Conservation (phyloP, 1,140 invertebrate genomes). For the Scaptomyza graminum region DNA sequence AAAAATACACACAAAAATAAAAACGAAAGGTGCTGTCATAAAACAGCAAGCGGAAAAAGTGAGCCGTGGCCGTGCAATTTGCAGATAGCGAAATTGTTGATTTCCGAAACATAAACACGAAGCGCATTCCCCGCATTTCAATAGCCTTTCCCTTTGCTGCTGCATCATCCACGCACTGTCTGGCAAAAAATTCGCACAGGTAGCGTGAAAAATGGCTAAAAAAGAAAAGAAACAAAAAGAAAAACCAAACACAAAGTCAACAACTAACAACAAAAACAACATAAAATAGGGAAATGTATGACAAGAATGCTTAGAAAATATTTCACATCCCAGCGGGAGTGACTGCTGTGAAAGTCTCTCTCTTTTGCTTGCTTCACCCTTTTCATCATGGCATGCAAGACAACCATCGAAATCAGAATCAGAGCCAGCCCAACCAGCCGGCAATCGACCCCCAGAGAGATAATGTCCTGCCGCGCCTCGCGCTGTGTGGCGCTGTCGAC, state of each 20-base stretch:
- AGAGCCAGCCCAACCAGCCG: constrained; percentile 38
- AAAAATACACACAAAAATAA: constrained; percentile 28
- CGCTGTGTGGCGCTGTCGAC: constrained; percentile 37
- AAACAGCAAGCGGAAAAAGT: constrained; percentile 72
- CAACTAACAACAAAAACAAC: constrained; percentile 1
- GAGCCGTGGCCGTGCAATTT: constrained; percentile 69
- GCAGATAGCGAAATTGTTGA: constrained; percentile 78
- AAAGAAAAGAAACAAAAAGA: constrained; percentile 36
- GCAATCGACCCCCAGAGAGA: constrained; percentile 55
- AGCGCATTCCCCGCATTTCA: constrained; percentile 45
- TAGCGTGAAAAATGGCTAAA: constrained; percentile 79
- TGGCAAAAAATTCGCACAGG: constrained; percentile 80
- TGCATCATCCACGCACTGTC: constrained; percentile 52
- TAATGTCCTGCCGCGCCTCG: constrained; percentile 63
- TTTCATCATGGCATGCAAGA: constrained; percentile 61
- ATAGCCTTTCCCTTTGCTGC: constrained; percentile 2
- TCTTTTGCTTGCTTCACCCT: constrained; percentile 72
- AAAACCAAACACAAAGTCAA: constrained; percentile 19
- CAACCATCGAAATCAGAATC: constrained; percentile 58
- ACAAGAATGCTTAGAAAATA: constrained; percentile 38
- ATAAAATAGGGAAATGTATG: constrained; percentile 29
- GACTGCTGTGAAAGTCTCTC: constrained; percentile 51
- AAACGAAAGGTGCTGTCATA: constrained; percentile 62
- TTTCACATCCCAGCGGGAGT: constrained; percentile 57
- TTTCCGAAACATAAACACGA: constrained; percentile 82